Base-by-base conservation (phyloP, 2,113 vertebrate genomes). In the Phoxinus phoxinus region DNA sequence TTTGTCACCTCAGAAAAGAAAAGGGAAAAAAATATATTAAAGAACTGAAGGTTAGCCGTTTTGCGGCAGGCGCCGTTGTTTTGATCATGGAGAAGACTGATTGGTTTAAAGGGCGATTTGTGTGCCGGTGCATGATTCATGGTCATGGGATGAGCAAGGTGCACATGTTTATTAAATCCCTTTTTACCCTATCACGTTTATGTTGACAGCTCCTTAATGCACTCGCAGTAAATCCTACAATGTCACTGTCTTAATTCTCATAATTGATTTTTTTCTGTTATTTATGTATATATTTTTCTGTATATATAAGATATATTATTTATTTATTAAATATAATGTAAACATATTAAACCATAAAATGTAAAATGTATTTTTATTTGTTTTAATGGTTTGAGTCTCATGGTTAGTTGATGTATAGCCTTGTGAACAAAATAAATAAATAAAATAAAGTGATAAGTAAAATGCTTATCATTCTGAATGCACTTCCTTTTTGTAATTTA, bases 401-500 rank as follows among this genome's bases (percentile, higher is more conserved):
- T 5, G 17, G 17, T 53, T 53, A 19, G 17, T 53, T 53, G 5
- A 7, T 56, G 8, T 7, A 56, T 7, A 67, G 63, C 63, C 30
- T 35, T 69, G 32, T 69, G 21, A 56, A 56, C 19, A 56, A 56
- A 56, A 48, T n/a, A 46, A 13, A 12, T 7, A 4, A 46, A 15
- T 15, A 15, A 4, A 15, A 48, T 0, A 51, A 51, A 48, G 3
- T 48, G 13, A 65, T 65, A 75, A 23, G 3, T 27, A 19, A 30
- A 30, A 9, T 4, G 21, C 41, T 41, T 8, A 41, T 41, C 7
- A 9, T 41, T 41, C 41, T 41, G 83, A 19, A 80, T 69, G 23
- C 8, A 35, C 74, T 74, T 79, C 80, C 81, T 75, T 77, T 87
- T 25, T 86, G 73, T 86, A 12, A 85, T 86, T 80, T 87, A 84